Percentiles rank a stretch among this genome's conserved stretches.
Conservation (phyloP, 1,140 invertebrate species). For the Elysia chlorotica region DNA sequence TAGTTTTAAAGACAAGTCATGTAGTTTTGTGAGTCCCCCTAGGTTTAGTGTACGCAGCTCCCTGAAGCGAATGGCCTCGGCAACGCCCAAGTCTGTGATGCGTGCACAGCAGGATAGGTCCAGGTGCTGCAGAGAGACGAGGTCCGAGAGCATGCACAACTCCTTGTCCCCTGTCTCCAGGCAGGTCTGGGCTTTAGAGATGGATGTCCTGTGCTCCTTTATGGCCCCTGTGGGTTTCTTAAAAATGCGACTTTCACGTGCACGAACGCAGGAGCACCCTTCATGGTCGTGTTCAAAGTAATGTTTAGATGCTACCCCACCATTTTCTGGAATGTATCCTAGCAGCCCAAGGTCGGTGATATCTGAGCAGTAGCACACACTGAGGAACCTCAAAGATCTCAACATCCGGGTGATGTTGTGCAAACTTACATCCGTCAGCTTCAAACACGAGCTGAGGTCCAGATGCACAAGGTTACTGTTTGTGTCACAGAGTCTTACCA, state of each 20-base stretch:
- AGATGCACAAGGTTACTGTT: not conserved
- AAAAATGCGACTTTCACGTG: conserved; percentile 15
- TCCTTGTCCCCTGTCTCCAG: not conserved
- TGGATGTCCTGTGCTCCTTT: conserved; percentile 1
- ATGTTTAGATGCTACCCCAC: not conserved
- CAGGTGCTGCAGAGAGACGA: not conserved
- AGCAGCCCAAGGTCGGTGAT: conserved; percentile 16
- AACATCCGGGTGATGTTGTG: conserved; percentile 7
- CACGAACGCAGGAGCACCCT: conserved; percentile 5
- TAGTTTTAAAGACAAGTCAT: not conserved
- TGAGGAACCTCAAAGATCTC: not conserved
- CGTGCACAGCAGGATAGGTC: conserved; percentile 7
- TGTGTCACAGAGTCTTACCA: not conserved
- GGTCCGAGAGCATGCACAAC: not conserved
- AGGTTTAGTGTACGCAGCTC: conserved; percentile 3
- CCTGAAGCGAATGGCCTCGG: not conserved
- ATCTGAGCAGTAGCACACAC: conserved; percentile 4
- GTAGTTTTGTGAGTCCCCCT: not conserved
- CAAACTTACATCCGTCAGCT: conserved; percentile 3
- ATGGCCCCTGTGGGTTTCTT: not conserved
- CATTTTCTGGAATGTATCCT: conserved; percentile 10
- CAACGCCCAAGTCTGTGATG: conserved; percentile 12
- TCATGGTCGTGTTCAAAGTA: conserved; percentile 18
- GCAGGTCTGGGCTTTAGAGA: conserved; percentile 3
- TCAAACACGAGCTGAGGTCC: conserved; percentile 14